Evolutionary conservation across 2,888 invertebrate genomes (phyloP).

Genomic region (Leptopilina syphax): DNA sequence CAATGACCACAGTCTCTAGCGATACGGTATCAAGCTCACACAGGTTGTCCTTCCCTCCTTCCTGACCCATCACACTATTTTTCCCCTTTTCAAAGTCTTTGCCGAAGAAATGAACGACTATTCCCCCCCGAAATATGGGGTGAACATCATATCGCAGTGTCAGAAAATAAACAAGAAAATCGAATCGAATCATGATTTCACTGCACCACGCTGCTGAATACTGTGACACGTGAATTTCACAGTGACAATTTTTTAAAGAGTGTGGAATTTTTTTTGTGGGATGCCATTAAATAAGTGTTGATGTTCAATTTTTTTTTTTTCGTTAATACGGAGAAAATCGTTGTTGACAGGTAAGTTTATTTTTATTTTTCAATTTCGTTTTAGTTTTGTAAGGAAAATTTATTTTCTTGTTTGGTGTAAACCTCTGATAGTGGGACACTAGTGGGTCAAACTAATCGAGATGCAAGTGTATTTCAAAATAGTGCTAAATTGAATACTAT

Average conservation of each 20-base stretch:
- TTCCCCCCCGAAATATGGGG: slow-evolving; percentile 10
- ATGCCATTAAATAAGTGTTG: background rate
- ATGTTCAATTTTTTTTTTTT: background rate
- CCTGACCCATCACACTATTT: slow-evolving; percentile 22
- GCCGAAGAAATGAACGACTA: slow-evolving; percentile 13
- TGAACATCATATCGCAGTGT: background rate
- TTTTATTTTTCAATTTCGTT: background rate
- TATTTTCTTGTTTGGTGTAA: too few species aligned
- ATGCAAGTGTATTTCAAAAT: too few species aligned
- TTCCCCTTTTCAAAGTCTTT: background rate
- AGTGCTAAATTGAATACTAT: too few species aligned
- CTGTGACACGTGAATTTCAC: background rate
- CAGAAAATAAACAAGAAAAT: too few species aligned
- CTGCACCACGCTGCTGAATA: background rate
- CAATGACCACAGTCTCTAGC: slow-evolving; percentile 70
- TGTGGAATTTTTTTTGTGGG: background rate
- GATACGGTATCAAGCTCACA: slow-evolving; percentile 64
- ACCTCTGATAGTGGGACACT: too few species aligned
- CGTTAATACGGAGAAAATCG: background rate
- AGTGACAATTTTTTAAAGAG: background rate
- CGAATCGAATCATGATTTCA: background rate
- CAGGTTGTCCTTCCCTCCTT: slow-evolving; percentile 56
- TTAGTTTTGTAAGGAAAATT: too few species aligned
- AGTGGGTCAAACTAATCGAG: too few species aligned
- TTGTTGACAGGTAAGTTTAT: background rate